Conservation (phyloP, 2,113 vertebrate species). For the Eptatretus burgeri region DNA sequence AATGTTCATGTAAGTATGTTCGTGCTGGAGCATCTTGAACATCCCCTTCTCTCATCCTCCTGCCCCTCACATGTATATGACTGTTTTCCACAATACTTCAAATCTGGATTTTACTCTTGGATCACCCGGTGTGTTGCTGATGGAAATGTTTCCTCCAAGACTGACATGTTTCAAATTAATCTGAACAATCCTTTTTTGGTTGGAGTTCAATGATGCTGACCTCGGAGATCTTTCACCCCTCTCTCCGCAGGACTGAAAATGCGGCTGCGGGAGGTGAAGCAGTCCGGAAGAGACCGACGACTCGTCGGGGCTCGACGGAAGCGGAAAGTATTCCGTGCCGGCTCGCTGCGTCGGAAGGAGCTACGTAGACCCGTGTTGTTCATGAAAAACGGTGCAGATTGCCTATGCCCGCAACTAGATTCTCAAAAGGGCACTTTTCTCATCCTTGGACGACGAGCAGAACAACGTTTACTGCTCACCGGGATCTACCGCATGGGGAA, state of each 20-base stretch:
- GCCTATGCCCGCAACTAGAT: background rate
- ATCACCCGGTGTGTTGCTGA: too few relatives aligned
- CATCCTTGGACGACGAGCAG: background rate
- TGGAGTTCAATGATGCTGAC: too few relatives aligned
- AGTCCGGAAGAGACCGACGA: conserved; percentile 1
- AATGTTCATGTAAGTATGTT: too few relatives aligned
- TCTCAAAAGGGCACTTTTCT: background rate
- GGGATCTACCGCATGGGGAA: background rate
- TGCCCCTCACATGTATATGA: too few relatives aligned
- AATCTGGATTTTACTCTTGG: too few relatives aligned
- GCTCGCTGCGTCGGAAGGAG: conserved; percentile 2
- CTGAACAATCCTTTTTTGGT: too few relatives aligned
- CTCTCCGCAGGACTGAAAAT: conserved; percentile 1
- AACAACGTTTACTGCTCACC: background rate
- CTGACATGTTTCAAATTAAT: too few relatives aligned
- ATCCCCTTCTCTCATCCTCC: too few relatives aligned
- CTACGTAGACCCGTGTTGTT: background rate
- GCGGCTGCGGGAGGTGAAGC: conserved; percentile 2
- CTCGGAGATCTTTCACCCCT: background rate
- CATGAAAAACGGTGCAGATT: background rate
- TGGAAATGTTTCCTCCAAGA: too few relatives aligned
- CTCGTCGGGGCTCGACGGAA: background rate
- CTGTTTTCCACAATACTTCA: too few relatives aligned
- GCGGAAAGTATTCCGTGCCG: background rate
- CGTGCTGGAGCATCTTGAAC: too few relatives aligned